Evolutionary conservation across 2,888 invertebrate species (phyloP), one percentile per base, ranked within the genome.

Genomic region (Craniophora ligustri): DNA sequence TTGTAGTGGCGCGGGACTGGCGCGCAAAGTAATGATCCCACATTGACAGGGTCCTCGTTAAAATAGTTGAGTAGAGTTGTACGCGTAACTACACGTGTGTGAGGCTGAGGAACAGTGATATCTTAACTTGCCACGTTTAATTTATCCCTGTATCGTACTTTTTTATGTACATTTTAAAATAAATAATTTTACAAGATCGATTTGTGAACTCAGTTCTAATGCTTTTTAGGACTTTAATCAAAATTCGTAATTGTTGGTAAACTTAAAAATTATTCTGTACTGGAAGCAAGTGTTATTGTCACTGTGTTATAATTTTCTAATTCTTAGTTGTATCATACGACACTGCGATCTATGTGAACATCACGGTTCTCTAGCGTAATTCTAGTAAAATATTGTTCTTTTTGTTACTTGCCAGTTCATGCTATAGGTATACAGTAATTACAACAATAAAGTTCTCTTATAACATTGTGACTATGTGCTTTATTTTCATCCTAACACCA

Each of bases 371-470:
- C 83, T 91, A 92, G 89, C 78, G 84, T 91, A 86, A 89, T 86
- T 91, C 75, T 92, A 91, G 91, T 85, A 54, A 85, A 87, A 84
- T 88, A 88, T 75, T 87, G 79, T 88, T 86, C 81, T 81, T 90
- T 89, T 89, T 87, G 89, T 93, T 92, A 90, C 77, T 90, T 91
- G 92, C 92, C 91, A 91, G 87, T 92, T 93, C 88, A 91, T 90
- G 93, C 93, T 93, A 92, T 92, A 92, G 91, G 86, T 92, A 92
- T 91, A 92, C 91, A 82, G 86, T 92, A 91, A 91, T 91, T 92
- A 92, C 84, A 88, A 92, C 86, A 93, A 93, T 93, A 92, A 93
- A 93, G 86, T 92, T 93, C 92, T 92, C 92, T 92, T 92, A 91
- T 91, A 92, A 93, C 89, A 93, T 92, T 92, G 89, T 91, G 87